Evolutionary conservation across 2,797 vertebrate genomes (phyloP), one percentile per base, ranked within the genome.

Genomic region (Knipowitschia caucasica): DNA sequence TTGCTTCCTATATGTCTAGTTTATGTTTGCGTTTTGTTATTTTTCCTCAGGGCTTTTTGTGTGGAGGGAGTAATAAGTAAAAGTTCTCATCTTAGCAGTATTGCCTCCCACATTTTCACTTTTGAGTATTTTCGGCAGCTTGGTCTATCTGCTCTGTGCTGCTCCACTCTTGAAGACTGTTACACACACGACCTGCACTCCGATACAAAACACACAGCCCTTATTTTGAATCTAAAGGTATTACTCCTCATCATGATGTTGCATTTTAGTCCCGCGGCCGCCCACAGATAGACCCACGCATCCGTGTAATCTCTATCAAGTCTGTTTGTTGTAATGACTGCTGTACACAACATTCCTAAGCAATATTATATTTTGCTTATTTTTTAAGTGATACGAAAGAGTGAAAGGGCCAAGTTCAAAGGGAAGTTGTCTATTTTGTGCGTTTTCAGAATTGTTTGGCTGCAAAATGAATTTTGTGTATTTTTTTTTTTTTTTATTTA

Each of bases 401-500:
- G 83, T 87, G 80, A 84, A 81, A 71, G 76, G 87, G 81, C 91
- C 91, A 87, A 80, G 85, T 78, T n/a, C 68, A 82, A 33, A 91
- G 82, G 84, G 85, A 89, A 87, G 77, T 77, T 78, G 70, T 88
- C 81, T 86, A 83, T 86, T 64, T 77, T 69, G 36, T 47, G 57
- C 62, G 55, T 88, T 59, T 75, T 71, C 86, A 78, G 86, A 82
- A 91, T 82, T 86, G 82, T 62, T 64, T 70, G 78, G 90, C 80
- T 84, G 90, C 89, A 85, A 71, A 86, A 82, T 84, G 30, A 82
- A 91, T 83, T 73, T 46, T 79, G 83, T 89, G 89, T 90, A 84
- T 90, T 89, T 93, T 94, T 94, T 95, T 80, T 90, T 89, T 93
- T 94, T 94, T 95, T 80, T 24, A 82, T 85, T 89, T 88, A 88